Evolutionary conservation across 2,113 vertebrate genomes (phyloP).

Genomic region (Rissa tridactyla): DNA sequence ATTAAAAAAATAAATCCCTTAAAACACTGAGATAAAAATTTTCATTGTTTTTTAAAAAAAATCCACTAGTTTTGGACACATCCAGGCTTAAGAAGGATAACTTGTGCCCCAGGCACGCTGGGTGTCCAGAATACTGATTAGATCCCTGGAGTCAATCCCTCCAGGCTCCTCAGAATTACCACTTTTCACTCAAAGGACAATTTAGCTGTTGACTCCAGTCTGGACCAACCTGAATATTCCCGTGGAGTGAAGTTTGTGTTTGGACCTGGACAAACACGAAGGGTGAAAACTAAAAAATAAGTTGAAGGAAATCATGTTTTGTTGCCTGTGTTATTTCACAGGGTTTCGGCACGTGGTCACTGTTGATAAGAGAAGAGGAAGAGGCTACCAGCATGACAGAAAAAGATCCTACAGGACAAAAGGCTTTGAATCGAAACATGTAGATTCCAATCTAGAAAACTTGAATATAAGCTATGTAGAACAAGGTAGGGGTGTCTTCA

Average conservation of each 20-base stretch:
- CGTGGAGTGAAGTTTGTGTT: background rate
- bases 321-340: background rate
- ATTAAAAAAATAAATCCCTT: background rate
- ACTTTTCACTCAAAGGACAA: background rate
- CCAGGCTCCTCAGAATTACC: background rate
- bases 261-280: background rate
- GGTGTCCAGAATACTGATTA: background rate
- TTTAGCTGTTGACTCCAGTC: background rate
- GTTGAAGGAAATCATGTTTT: background rate
- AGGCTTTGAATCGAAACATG: background rate
- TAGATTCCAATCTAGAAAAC: background rate
- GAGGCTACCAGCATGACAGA: background rate
- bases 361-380: background rate
- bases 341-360: accelerated
- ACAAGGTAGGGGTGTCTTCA: background rate
- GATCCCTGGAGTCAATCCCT: background rate
- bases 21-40: background rate
- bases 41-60: background rate
- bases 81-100: background rate
- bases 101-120: background rate
- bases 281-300: background rate
- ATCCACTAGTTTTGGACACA: background rate
- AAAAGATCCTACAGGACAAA: background rate
- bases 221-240: background rate
- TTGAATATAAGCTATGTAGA: background rate